Percentiles rank a stretch among this genome's conserved stretches.
Evolutionary conservation across 2,888 invertebrate genomes (phyloP).

Genomic region (Tuberolachnus salignus): DNA sequence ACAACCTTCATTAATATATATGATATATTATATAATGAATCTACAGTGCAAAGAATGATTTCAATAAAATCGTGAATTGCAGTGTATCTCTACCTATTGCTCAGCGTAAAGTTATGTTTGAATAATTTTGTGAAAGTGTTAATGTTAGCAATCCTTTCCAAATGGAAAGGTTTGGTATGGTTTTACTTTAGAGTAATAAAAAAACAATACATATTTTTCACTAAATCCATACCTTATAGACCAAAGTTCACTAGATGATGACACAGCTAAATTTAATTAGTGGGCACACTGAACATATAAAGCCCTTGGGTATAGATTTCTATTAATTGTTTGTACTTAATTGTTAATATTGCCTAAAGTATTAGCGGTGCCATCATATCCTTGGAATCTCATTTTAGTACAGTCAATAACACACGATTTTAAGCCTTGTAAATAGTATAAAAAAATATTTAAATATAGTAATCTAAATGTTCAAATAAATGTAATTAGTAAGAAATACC

Average conservation of each 20-base stretch:
- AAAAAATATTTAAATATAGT: no score
- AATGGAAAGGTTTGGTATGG: neutral
- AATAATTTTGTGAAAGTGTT: neutral
- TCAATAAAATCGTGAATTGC: constrained; percentile 15
- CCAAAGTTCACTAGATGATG: neutral
- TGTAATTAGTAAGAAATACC: no score
- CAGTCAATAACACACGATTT: constrained; percentile 12
- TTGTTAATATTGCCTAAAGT: constrained; percentile 4
- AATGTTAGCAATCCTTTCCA: neutral
- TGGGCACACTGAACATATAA: constrained; percentile 28
- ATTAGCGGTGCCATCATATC: neutral
- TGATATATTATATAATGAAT: constrained; percentile 1
- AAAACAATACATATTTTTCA: constrained; percentile 15
- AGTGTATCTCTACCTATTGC: no score
- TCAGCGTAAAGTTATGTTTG: neutral
- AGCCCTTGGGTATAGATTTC: neutral
- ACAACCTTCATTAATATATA: neutral
- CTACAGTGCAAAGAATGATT: neutral
- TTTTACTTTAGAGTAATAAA: neutral
- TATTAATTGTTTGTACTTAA: neutral
- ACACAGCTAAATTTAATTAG: constrained; percentile 27
- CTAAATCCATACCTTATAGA: neutral
- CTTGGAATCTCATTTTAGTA: neutral
- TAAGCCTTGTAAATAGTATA: neutral
- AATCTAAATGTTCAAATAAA: no score